These are phyloP conservation scores for Eremobia ochroleuca DNA, from an alignment of 2,888 invertebrate species.

Conservation along the genomic window DNA sequence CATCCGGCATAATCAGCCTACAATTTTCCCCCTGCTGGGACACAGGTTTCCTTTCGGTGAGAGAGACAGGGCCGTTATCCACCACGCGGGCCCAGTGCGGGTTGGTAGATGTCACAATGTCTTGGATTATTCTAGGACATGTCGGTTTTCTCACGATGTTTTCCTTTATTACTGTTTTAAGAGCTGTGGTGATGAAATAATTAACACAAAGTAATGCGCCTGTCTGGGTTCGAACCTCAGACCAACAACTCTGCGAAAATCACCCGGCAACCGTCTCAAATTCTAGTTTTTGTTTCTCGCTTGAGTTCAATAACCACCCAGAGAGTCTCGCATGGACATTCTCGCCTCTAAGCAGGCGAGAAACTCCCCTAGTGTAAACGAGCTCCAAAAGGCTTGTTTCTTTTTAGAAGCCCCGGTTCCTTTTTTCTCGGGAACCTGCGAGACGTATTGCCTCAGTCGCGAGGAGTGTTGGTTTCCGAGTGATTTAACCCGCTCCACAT, in stretches of 20 bases:
- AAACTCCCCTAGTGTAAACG: not conserved
- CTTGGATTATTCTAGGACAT: too few relatives aligned
- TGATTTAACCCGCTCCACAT: slow-evolving; percentile 72
- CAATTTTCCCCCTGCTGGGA: too few relatives aligned
- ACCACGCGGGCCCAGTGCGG: too few relatives aligned
- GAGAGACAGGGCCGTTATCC: too few relatives aligned
- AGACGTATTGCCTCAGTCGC: slow-evolving; percentile 59
- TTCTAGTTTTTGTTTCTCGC: not conserved
- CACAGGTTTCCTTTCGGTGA: too few relatives aligned
- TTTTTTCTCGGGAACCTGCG: slow-evolving; percentile 24
- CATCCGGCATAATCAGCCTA: too few relatives aligned
- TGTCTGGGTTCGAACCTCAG: not conserved
- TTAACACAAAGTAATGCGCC: not conserved
- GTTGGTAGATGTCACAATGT: too few relatives aligned
- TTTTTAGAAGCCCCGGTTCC: not conserved
- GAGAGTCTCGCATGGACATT: not conserved
- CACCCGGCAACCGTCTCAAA: not conserved
- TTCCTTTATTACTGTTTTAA: too few relatives aligned
- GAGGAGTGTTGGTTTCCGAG: slow-evolving; percentile 72
- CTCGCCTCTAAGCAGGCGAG: not conserved
- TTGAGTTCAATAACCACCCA: not conserved
- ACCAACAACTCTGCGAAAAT: not conserved
- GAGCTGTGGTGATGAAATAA: not conserved
- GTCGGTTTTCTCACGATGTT: too few relatives aligned
- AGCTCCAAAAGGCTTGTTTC: not conserved